Conservation (phyloP, 2,113 vertebrate species). For the Rhagologus leucostigma region DNA sequence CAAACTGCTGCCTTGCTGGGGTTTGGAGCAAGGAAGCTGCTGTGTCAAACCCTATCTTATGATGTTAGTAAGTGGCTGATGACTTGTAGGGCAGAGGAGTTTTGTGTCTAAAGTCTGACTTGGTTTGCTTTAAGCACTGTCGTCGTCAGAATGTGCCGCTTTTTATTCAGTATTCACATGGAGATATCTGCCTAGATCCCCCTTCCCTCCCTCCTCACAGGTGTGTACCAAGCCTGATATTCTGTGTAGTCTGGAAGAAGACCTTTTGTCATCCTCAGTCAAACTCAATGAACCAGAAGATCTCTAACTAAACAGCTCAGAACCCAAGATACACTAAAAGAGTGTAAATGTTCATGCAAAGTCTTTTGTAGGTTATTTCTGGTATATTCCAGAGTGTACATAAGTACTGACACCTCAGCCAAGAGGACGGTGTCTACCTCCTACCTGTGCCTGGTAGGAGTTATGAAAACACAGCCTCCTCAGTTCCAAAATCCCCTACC, state of each 20-base stretch:
- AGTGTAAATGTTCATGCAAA: neutral
- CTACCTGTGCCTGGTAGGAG: neutral
- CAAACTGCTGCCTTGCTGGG: neutral
- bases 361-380: neutral
- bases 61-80: neutral
- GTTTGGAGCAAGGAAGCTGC: neutral
- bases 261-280: neutral
- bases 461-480: neutral
- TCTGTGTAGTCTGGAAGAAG: neutral
- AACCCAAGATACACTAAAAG: neutral
- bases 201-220: neutral
- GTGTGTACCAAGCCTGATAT: neutral
- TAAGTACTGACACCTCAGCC: neutral
- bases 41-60: neutral
- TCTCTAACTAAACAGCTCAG: neutral
- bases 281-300: neutral
- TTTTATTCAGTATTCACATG: neutral
- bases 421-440: neutral
- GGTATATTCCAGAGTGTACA: neutral
- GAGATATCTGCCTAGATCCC: neutral
- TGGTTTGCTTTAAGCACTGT: neutral
- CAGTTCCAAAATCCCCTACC: neutral
- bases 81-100: neutral
- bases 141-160: neutral
- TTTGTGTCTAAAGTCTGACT: neutral